A percentile compares a stretch with the other conserved stretches of the same genome.
Evolutionary conservation across 2,113 vertebrate genomes (phyloP).

Genomic region (Pteronura brasiliensis): DNA sequence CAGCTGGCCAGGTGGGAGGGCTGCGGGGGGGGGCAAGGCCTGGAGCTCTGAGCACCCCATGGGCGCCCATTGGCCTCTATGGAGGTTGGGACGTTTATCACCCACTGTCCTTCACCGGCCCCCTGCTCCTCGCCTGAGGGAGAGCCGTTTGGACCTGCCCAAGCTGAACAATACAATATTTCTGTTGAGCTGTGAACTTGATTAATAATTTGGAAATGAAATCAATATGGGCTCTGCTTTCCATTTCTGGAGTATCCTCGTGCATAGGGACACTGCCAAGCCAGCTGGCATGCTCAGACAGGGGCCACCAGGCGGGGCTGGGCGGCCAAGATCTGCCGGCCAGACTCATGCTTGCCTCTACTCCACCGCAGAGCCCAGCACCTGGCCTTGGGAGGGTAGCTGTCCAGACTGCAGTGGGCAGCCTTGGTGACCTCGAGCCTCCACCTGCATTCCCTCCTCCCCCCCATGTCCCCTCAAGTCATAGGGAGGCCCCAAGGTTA

Average conservation of each 20-base stretch:
- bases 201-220: constrained; percentile 88
- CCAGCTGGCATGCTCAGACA: background rate
- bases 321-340: background rate
- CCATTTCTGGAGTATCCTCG: constrained; percentile 41
- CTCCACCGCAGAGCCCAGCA: accelerated
- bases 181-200: constrained; percentile 82
- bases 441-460: background rate
- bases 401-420: accelerated
- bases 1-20: background rate
- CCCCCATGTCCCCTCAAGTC: background rate
- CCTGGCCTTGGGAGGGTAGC: accelerated
- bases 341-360: accelerated
- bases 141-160: constrained; percentile 81
- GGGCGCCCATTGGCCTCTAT: accelerated
- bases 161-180: constrained; percentile 83
- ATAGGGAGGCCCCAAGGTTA: accelerated
- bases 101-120: constrained; percentile 75
- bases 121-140: constrained; percentile 70
- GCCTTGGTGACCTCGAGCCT: accelerated
- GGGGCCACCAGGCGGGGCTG: background rate
- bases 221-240: constrained; percentile 83
- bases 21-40: background rate
- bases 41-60: too few relatives aligned
- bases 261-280: accelerated
- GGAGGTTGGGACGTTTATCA: constrained; percentile 36